Evolutionary conservation across 2,113 vertebrate species (phyloP).

Genomic region (Caranx ignobilis): DNA sequence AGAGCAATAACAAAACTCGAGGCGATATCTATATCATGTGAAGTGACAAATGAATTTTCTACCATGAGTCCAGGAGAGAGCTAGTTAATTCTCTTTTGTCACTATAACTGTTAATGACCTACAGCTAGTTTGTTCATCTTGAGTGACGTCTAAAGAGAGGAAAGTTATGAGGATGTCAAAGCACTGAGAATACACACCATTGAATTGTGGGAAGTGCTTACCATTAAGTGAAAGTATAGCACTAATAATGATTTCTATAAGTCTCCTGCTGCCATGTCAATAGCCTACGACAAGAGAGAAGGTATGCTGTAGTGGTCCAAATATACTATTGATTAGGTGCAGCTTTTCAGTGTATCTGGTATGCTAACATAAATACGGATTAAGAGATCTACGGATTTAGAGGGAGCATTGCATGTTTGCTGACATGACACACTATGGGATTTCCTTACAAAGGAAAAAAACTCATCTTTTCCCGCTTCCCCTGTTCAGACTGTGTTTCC

Average conservation of each 20-base stretch:
- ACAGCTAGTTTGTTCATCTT: slow-evolving; percentile 7
- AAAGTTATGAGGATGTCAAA: not conserved
- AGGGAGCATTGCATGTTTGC: not conserved
- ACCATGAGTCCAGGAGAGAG: not conserved
- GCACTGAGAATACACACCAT: not conserved
- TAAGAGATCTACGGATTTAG: not conserved
- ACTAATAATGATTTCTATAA: not conserved
- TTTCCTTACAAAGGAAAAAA: not conserved
- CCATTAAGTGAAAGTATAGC: not conserved
- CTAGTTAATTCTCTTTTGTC: not conserved
- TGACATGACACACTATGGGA: not conserved
- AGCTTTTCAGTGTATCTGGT: not conserved
- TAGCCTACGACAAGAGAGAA: not conserved
- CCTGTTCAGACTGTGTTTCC: not conserved
- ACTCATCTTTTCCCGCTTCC: not conserved
- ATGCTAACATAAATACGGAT: not conserved
- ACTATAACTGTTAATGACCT: not conserved
- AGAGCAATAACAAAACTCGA: slow-evolving; percentile 66
- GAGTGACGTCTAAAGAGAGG: not conserved
- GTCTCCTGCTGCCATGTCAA: slow-evolving; percentile 4
- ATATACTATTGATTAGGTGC: not conserved
- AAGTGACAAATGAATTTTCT: slow-evolving; percentile 25
- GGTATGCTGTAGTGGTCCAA: not conserved
- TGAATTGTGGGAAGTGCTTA: not conserved
- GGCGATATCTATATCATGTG: slow-evolving; percentile 64